Evolutionary conservation across 2,113 vertebrate genomes (phyloP).

Genomic region (Nerophis lumbriciformis): DNA sequence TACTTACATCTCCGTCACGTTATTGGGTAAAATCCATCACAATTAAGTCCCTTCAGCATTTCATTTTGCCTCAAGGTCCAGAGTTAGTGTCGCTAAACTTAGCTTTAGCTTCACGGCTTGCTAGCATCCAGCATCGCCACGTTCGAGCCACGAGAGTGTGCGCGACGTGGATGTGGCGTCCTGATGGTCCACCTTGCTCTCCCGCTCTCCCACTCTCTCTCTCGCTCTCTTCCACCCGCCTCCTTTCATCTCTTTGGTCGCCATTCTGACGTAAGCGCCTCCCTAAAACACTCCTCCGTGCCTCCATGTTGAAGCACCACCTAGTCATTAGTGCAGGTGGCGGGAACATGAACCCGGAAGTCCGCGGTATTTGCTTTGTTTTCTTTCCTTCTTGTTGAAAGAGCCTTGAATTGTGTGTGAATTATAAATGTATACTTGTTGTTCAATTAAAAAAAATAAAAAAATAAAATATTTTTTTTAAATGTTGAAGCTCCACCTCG

Average conservation of each 20-base stretch:
- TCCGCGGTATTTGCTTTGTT: no score
- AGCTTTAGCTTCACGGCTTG: conserved; percentile 22
- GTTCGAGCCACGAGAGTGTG: conserved; percentile 44
- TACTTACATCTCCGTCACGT: background rate
- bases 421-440: no score
- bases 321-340: no score
- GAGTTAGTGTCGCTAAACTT: background rate
- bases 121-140: conserved; percentile 48
- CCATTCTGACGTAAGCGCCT: background rate
- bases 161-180: conserved; percentile 50
- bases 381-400: no score
- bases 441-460: no score
- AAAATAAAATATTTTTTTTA: no score
- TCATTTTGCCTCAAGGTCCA: conserved; percentile 33
- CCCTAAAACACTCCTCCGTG: no score
- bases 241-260: background rate
- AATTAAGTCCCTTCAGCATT: background rate
- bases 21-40: background rate
- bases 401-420: no score
- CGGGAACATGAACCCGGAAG: conserved; percentile 3
- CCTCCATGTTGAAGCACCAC: no score
- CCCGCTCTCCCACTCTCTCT: conserved; percentile 9
- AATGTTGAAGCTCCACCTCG: no score
- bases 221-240: conserved; percentile 14
- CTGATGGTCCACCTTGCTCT: conserved; percentile 26